phyloP scores from a whole-genome alignment of 23 tunicate genomes.

The Pegea sp. region DNA sequence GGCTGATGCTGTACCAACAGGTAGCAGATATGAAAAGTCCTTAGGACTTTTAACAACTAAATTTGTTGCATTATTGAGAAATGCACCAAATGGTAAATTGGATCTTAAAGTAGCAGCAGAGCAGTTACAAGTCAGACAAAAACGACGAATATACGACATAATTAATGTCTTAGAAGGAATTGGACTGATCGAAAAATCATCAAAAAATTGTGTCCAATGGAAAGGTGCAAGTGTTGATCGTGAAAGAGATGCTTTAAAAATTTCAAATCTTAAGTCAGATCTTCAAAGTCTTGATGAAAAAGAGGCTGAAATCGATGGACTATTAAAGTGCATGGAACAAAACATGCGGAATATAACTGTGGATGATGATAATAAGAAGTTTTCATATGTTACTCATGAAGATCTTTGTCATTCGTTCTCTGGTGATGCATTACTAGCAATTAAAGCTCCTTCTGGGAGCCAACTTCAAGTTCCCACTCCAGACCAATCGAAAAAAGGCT shows the following conservation, averaged over 20 bases:
- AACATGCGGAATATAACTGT: slow-evolving; percentile 85
- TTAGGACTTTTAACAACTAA: slow-evolving; percentile 75
- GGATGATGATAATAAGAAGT: slow-evolving; percentile 55
- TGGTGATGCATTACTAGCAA: slow-evolving; percentile 42
- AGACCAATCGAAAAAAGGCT: slow-evolving; percentile 30
- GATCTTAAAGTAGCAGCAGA: slow-evolving; percentile 94
- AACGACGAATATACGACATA: slow-evolving; percentile 89
- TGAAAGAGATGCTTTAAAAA: too few species aligned
- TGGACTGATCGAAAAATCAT: slow-evolving; percentile 83
- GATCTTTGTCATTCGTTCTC: slow-evolving; percentile 61
- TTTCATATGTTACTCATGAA: slow-evolving; percentile 81
- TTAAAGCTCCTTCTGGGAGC: slow-evolving; percentile 88
- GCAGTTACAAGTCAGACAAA: slow-evolving; percentile 75
- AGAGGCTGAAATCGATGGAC: slow-evolving; percentile 60
- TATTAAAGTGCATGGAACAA: slow-evolving; percentile 49
- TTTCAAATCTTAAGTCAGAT: slow-evolving; percentile 34
- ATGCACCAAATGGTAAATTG: slow-evolving; percentile 73
- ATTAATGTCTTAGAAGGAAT: slow-evolving; percentile 96
- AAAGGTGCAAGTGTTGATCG: slow-evolving; percentile 71
- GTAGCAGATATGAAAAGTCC: slow-evolving; percentile 83
- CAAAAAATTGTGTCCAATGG: slow-evolving; percentile 97
- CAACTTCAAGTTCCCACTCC: slow-evolving; percentile 81
- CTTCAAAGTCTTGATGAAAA: slow-evolving; percentile 27
- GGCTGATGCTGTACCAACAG: slow-evolving; percentile 1
- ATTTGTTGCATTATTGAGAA: slow-evolving; percentile 61